phyloP scores from a whole-genome alignment of 1,140 invertebrate species.

The Lepidurus couesii region DNA sequence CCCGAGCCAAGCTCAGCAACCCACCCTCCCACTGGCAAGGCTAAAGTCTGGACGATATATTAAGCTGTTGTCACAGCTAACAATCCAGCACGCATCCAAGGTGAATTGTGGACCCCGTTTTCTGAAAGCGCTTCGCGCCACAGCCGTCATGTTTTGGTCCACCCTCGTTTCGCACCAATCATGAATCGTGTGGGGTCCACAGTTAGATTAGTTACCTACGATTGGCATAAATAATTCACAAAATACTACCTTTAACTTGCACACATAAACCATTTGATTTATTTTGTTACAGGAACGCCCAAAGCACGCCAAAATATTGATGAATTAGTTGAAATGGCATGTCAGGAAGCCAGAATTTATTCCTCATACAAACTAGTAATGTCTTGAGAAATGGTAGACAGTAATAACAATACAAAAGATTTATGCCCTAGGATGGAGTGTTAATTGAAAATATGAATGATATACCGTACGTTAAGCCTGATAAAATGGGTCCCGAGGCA shows the following conservation, averaged over 20 bases:
- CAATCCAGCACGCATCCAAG: background rate
- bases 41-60: no score
- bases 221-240: no score
- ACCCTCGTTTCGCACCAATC: no score
- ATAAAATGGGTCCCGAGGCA: constrained; percentile 60
- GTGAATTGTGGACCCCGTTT: background rate
- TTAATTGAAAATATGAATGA: constrained; percentile 85
- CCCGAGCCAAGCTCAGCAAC: no score
- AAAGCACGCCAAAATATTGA: constrained; percentile 45
- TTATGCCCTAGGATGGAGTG: constrained; percentile 59
- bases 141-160: no score
- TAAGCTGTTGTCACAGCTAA: no score
- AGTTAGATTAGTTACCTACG: no score
- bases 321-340: constrained; percentile 52
- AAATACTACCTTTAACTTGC: no score
- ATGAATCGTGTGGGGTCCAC: no score
- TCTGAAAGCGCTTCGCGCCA: no score
- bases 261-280: background rate
- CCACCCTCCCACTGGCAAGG: no score
- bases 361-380: constrained; percentile 47
- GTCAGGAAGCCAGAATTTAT: constrained; percentile 57
- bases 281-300: constrained; percentile 53
- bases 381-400: constrained; percentile 47
- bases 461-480: constrained; percentile 61
- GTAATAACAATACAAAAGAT: constrained; percentile 27